phyloP scores from a whole-genome alignment of 1,140 invertebrate genomes.

The Diplogasteroides magnus region DNA sequence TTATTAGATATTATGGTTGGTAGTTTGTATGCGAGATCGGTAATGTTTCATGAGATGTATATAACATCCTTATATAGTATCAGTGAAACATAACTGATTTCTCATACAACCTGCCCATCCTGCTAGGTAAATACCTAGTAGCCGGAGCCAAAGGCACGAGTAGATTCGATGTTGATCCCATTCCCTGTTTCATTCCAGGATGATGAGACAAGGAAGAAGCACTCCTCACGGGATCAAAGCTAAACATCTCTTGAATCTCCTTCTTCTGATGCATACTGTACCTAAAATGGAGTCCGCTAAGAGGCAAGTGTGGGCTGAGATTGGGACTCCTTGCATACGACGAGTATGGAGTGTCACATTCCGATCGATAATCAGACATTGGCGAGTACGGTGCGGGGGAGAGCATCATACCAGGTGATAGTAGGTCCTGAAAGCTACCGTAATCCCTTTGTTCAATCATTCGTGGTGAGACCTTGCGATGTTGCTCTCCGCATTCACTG shows the following conservation, averaged over 20 bases:
- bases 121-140: conserved; percentile 3
- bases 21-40: too few species aligned
- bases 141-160: conserved; percentile 22
- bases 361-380: conserved; percentile 46
- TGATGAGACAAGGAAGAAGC: conserved; percentile 49
- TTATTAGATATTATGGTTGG: conserved; percentile 9
- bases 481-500: neutral
- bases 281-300: conserved; percentile 37
- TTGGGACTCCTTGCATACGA: conserved; percentile 41
- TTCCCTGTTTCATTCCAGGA: neutral
- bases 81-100: too few species aligned
- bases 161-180: conserved; percentile 14
- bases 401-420: conserved; percentile 44
- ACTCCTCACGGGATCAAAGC: conserved; percentile 47
- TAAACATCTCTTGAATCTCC: conserved; percentile 31
- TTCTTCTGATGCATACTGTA: neutral
- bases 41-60: too few species aligned
- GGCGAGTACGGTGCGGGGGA: conserved; percentile 51
- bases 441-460: conserved; percentile 2
- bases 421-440: conserved; percentile 27
- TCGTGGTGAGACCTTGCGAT: neutral
- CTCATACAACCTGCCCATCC: too few species aligned
- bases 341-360: conserved; percentile 47
- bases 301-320: conserved; percentile 37
- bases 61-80: too few species aligned